Percentiles rank a stretch among this genome's conserved stretches.
Evolutionary conservation across 2,113 vertebrate species (phyloP).

Genomic region (Heterocephalus glaber): DNA sequence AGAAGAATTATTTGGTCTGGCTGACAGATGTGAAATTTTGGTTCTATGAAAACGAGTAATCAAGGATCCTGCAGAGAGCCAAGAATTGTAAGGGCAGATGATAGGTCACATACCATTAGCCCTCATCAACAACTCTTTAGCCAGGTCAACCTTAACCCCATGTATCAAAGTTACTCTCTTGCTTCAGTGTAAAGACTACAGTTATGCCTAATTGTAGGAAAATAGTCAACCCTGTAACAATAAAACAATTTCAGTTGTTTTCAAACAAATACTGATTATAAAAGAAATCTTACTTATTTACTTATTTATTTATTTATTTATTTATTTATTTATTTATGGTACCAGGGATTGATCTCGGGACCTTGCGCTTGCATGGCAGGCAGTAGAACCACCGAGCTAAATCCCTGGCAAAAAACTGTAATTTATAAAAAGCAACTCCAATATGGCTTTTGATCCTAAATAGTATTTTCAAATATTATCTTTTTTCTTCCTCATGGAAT

Average conservation of each 20-base stretch:
- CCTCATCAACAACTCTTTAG: constrained; percentile 48
- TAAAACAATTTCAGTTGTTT: constrained; percentile 41
- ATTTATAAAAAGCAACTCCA: constrained; percentile 30
- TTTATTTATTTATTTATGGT: no score
- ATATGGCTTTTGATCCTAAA: not conserved
- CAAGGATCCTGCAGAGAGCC: constrained; percentile 37
- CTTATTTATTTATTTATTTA: no score
- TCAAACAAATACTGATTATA: not conserved
- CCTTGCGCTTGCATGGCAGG: no score
- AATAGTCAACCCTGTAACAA: constrained; percentile 54
- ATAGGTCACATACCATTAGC: not conserved
- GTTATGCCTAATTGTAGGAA: not conserved
- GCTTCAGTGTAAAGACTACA: not conserved
- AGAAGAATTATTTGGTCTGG: constrained; percentile 64
- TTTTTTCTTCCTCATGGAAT: not conserved
- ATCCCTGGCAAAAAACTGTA: no score
- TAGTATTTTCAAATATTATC: constrained; percentile 23
- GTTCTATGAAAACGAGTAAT: constrained; percentile 39
- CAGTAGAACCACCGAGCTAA: no score
- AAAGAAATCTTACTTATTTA: no score
- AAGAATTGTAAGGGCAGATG: constrained; percentile 54
- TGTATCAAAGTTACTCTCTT: constrained; percentile 40
- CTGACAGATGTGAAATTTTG: constrained; percentile 50
- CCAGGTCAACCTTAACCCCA: not conserved
- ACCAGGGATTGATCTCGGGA: no score